Conservation (phyloP, 2,797 vertebrate species). For the Tragelaphus oryx region DNA sequence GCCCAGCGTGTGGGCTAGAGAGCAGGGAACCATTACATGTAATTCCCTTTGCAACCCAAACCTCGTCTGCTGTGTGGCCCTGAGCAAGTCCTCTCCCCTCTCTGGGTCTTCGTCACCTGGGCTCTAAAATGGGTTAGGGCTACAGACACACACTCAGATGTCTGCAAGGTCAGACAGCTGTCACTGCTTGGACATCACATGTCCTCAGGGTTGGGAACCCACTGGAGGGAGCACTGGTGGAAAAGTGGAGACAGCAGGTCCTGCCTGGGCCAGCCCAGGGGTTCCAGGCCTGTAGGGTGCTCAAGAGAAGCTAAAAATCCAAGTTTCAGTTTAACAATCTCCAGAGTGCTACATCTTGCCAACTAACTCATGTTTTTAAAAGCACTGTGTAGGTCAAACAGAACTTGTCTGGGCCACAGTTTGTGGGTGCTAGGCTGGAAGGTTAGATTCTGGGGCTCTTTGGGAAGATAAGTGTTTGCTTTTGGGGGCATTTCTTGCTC, state of each 20-base stretch:
- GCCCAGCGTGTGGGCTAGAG: background rate
- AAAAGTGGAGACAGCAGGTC: background rate
- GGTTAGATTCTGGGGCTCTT: background rate
- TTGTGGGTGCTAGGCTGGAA: background rate
- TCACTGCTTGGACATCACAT: background rate
- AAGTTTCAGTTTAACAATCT: background rate
- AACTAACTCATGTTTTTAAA: background rate
- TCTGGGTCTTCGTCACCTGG: background rate
- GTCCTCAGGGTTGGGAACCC: background rate
- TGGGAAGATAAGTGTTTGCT: background rate
- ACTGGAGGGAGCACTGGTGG: background rate
- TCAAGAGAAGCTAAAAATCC: background rate
- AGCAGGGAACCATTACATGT: background rate
- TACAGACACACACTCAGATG: background rate
- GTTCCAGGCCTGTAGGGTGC: background rate
- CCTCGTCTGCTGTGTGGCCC: background rate
- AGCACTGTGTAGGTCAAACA: background rate
- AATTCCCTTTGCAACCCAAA: background rate
- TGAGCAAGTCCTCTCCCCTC: background rate
- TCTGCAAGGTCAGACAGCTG: background rate
- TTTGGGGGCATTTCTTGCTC: background rate
- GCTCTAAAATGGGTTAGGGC: background rate
- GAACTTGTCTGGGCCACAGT: background rate
- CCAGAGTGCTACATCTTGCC: background rate
- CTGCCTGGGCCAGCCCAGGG: background rate